Evolutionary conservation across 2,888 invertebrate genomes (phyloP).

Genomic region (Drosophila sordidula): DNA sequence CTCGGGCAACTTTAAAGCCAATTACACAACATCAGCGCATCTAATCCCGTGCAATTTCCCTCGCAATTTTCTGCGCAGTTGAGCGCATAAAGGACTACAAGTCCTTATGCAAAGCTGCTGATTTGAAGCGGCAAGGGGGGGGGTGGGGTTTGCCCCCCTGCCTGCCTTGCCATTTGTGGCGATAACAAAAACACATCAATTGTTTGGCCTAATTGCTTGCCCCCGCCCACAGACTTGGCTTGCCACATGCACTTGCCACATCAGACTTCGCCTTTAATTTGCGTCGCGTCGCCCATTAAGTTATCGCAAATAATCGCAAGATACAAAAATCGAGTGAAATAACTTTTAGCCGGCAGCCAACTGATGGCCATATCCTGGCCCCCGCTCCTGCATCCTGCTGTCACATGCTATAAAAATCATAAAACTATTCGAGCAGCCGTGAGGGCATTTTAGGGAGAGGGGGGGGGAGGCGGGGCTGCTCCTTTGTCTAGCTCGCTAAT

Average conservation of each 20-base stretch:
- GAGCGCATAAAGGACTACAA: slow-evolving; percentile 19
- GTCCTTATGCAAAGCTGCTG: slow-evolving; percentile 25
- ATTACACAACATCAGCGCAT: slow-evolving; percentile 50
- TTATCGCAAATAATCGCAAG: slow-evolving; percentile 59
- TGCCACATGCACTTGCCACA: slow-evolving; percentile 36
- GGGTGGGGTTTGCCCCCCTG: too few relatives aligned
- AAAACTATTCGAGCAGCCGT: slow-evolving; percentile 66
- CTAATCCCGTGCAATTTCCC: slow-evolving; percentile 44
- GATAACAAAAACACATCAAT: slow-evolving; percentile 52
- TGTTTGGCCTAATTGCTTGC: slow-evolving; percentile 63
- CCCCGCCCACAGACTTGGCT: background rate
- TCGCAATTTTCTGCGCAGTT: slow-evolving; percentile 43
- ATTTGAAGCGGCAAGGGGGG: background rate
- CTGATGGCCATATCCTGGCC: slow-evolving; percentile 51
- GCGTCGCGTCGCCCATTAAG: slow-evolving; percentile 63
- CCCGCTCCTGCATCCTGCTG: slow-evolving; percentile 51
- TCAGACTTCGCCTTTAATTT: slow-evolving; percentile 60
- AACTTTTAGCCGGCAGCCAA: slow-evolving; percentile 40
- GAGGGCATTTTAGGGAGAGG: background rate
- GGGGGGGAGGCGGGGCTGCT: slow-evolving; percentile 3
- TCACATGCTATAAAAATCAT: slow-evolving; percentile 77
- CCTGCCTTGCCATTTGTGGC: slow-evolving; percentile 4
- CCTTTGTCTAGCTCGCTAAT: slow-evolving; percentile 76
- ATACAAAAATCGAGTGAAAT: slow-evolving; percentile 49
- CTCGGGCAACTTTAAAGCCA: slow-evolving; percentile 65